A percentile compares a stretch with the other conserved stretches of the same genome.
Conservation (phyloP, 2,797 vertebrate genomes). For the Gephyroberyx darwinii region DNA sequence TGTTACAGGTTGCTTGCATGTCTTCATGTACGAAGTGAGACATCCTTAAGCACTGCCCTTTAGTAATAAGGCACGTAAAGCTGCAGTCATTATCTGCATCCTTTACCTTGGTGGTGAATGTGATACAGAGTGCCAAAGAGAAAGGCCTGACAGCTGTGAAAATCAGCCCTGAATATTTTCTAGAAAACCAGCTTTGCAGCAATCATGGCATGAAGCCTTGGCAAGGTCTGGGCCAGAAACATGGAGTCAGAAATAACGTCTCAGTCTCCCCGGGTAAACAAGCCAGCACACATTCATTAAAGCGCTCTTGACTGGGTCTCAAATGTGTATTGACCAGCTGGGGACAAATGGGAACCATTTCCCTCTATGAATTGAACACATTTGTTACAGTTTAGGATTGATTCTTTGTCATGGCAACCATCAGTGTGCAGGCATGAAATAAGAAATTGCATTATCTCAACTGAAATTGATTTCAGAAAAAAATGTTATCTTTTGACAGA, state of each 20-base stretch:
- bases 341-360: slow-evolving; percentile 77
- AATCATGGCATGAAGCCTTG: slow-evolving; percentile 56
- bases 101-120: slow-evolving; percentile 49
- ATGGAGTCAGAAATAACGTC: slow-evolving; percentile 69
- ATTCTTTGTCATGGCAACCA: slow-evolving; percentile 77
- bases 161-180: slow-evolving; percentile 64
- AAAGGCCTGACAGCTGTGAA: slow-evolving; percentile 37
- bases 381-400: slow-evolving; percentile 80
- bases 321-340: slow-evolving; percentile 80
- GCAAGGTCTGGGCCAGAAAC: slow-evolving; percentile 60
- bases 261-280: slow-evolving; percentile 76
- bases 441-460: slow-evolving; percentile 70
- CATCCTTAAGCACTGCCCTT: slow-evolving; percentile 58
- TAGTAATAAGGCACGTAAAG: slow-evolving; percentile 52
- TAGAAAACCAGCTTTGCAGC: slow-evolving; percentile 61
- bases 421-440: slow-evolving; percentile 64
- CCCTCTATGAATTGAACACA: slow-evolving; percentile 73
- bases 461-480: slow-evolving; percentile 69
- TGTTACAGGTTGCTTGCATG: slow-evolving; percentile 34
- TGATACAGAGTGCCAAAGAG: slow-evolving; percentile 49
- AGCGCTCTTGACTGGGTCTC: slow-evolving; percentile 69
- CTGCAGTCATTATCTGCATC: slow-evolving; percentile 56
- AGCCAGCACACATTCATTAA: slow-evolving; percentile 77
- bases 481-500: slow-evolving; percentile 56
- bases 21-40: slow-evolving; percentile 42